These are phyloP conservation scores for Rhyacophila evoluta DNA, from an alignment of 2,888 invertebrate genomes.

Conservation along the genomic window DNA sequence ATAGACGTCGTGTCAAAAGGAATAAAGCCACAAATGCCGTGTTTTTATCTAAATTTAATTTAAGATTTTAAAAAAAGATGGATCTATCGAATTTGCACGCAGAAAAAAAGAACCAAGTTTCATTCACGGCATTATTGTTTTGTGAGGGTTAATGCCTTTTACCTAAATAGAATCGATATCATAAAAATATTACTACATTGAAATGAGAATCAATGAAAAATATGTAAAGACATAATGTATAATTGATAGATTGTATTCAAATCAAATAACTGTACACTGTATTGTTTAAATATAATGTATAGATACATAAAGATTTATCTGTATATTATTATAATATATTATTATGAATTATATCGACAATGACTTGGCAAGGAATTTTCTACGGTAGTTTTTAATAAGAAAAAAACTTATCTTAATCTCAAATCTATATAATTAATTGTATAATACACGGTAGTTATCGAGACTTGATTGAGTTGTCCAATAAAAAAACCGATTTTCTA, in stretches of 20 bases:
- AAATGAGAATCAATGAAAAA: not conserved
- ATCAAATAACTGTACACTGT: not conserved
- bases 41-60: too few relatives aligned
- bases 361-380: not conserved
- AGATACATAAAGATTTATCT: not conserved
- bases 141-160: too few relatives aligned
- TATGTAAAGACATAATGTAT: not conserved
- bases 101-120: too few relatives aligned
- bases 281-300: not conserved
- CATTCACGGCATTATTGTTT: too few relatives aligned
- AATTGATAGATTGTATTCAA: not conserved
- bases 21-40: too few relatives aligned
- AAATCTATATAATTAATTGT: conserved; percentile 7
- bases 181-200: too few relatives aligned
- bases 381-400: not conserved
- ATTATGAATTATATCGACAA: not conserved
- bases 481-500: conserved; percentile 14
- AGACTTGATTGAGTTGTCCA: not conserved
- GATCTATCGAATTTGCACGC: too few relatives aligned
- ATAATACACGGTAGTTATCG: not conserved
- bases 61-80: too few relatives aligned
- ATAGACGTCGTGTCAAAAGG: too few relatives aligned
- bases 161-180: too few relatives aligned
- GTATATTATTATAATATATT: too few relatives aligned
- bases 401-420: not conserved